Evolutionary conservation across 2,113 vertebrate species (phyloP).

Genomic region (Sinocyclocheilus maitianheensis): DNA sequence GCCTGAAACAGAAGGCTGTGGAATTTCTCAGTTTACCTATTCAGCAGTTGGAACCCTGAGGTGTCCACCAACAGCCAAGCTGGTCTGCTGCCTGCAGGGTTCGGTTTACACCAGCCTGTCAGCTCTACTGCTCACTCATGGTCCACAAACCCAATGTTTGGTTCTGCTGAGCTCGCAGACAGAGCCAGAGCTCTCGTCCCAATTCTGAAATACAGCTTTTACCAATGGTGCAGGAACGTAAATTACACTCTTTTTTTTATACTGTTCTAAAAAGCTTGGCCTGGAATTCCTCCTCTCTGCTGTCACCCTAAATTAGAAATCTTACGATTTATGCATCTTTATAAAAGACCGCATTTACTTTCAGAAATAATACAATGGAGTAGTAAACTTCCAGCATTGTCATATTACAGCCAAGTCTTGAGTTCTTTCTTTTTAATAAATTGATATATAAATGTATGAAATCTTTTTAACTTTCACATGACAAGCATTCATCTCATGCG

Average conservation of each 20-base stretch:
- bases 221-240: slow-evolving; percentile 52
- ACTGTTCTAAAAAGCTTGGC: slow-evolving; percentile 27
- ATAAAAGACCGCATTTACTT: slow-evolving; percentile 47
- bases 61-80: slow-evolving; percentile 65
- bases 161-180: slow-evolving; percentile 22
- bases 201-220: slow-evolving; percentile 44
- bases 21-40: slow-evolving; percentile 81
- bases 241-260: slow-evolving; percentile 40
- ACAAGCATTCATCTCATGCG: neutral
- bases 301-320: slow-evolving; percentile 54
- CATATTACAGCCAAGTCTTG: neutral
- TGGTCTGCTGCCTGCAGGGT: slow-evolving; percentile 70
- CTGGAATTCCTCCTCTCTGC: slow-evolving; percentile 50
- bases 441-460: neutral
- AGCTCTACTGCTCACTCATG: slow-evolving; percentile 52
- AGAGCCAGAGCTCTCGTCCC: slow-evolving; percentile 21
- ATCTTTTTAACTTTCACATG: neutral
- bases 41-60: slow-evolving; percentile 67
- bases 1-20: slow-evolving; percentile 72
- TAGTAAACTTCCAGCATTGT: slow-evolving; percentile 9
- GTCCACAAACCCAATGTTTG: slow-evolving; percentile 8
- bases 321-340: slow-evolving; percentile 43
- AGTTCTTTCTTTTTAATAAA: slow-evolving; percentile 1
- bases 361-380: slow-evolving; percentile 1
- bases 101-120: slow-evolving; percentile 71